These are phyloP conservation scores for Alaudala cheleensis DNA, from an alignment of 2,113 vertebrate species.

Conservation along the genomic window DNA sequence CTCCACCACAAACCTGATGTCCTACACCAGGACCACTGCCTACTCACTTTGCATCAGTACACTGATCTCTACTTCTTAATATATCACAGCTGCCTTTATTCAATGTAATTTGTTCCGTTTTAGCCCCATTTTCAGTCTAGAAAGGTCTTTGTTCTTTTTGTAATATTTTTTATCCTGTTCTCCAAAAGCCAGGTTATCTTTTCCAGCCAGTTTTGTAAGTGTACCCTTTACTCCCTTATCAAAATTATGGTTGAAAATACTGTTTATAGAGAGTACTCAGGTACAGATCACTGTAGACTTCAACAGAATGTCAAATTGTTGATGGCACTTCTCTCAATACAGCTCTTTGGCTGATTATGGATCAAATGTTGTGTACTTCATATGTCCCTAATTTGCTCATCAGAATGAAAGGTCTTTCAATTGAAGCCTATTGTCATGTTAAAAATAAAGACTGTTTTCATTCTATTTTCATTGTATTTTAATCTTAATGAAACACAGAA, in stretches of 20 bases:
- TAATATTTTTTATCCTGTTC: background rate
- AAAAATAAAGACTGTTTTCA: background rate
- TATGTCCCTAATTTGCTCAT: background rate
- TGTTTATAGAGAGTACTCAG: background rate
- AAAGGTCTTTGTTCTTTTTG: background rate
- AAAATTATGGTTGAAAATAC: background rate
- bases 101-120: background rate
- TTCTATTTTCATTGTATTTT: background rate
- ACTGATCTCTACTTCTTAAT: background rate
- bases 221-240: rapidly evolving
- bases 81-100: background rate
- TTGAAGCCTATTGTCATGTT: background rate
- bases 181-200: background rate
- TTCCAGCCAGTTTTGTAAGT: background rate
- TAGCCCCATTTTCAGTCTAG: background rate
- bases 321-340: background rate
- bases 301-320: background rate
- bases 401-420: background rate
- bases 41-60: background rate
- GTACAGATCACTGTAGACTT: background rate
- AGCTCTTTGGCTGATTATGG: background rate
- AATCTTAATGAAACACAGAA: background rate
- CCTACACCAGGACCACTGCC: background rate
- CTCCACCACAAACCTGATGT: background rate
- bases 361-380: background rate